Evolutionary conservation across 2,797 vertebrate species (phyloP), one percentile per base, ranked within the genome.

Genomic region (Poeciliopsis paucimaculata): DNA sequence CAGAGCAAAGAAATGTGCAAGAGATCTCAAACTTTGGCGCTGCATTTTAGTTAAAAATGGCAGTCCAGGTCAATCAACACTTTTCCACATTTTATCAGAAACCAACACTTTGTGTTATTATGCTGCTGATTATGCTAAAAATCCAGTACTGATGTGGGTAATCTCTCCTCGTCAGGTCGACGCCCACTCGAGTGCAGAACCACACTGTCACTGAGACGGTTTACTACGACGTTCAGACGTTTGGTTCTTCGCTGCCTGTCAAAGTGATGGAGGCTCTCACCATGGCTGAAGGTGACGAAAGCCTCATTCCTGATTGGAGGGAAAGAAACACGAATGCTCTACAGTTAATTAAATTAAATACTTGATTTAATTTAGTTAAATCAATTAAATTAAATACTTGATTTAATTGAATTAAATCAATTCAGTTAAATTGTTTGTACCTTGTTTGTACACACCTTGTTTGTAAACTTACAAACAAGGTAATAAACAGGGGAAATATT

Each of bases 211-310:
- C 92, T 28, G 98, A 99, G 36, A 94, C 96, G 0, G 39, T 96
- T 86, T 95, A 97, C 90, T 99, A 97, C n/a, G 97, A 97, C 9
- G 96, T 99, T 49, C 97, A 97, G 83, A 95, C 95, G 0, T 99
- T 98, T 87, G 98, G 98, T 31, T 98, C 97, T 0, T 97, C 97
- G 75, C 95, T 99, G 31, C 98, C 98, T 2, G 97, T 99, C 79
- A 98, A 97, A 90, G 96, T 99, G 85, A 98, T 99, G 97, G 98
- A 99, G 92, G 97, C 96, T 0, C 92, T 99, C 83, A 96, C 97
- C 0, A 93, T 96, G 93, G 95, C 96, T 47, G 95, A 97, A 16
- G 96, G 98, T 99, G 74, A 80, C 57, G 3, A 4, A 13, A 47
- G 28, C 1, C 34, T 26, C 31, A 34, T 62, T 13, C 9, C 23